Conservation (phyloP, 2,888 invertebrate genomes). For the Poecilus cupreus region DNA sequence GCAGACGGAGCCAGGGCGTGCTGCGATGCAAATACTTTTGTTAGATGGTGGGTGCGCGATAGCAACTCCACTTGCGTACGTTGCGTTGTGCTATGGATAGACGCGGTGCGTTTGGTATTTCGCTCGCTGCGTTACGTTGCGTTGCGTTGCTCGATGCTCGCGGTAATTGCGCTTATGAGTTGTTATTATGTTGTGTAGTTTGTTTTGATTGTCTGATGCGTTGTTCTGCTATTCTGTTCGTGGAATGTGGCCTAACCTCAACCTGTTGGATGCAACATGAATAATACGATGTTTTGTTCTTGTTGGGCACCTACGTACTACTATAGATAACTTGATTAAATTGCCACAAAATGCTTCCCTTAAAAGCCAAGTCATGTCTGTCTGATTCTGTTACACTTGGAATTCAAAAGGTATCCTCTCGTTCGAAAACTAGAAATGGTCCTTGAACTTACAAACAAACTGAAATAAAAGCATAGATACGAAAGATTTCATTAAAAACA, state of each 20-base stretch:
- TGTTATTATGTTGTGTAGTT: conserved; percentile 46
- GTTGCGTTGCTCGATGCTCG: conserved; percentile 34
- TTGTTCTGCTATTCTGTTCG: conserved; percentile 2
- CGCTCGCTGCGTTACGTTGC: conserved; percentile 20
- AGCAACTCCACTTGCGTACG: not conserved
- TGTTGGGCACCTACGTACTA: not conserved
- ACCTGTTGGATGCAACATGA: conserved; percentile 27
- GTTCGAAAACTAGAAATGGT: too few species aligned
- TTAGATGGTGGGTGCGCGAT: conserved; percentile 37
- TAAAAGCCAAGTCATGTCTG: too few species aligned
- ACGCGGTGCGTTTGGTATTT: conserved; percentile 16
- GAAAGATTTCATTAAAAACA: too few species aligned
- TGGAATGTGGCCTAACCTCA: conserved; percentile 41
- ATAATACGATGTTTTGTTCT: conserved; percentile 19
- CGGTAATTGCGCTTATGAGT: conserved; percentile 42
- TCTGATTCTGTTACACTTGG: too few species aligned
- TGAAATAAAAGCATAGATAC: too few species aligned
- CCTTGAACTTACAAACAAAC: too few species aligned
- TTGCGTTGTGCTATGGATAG: not conserved
- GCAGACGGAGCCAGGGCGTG: conserved; percentile 20
- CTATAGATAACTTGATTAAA: conserved; percentile 33
- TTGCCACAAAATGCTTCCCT: not conserved
- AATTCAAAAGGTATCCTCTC: too few species aligned
- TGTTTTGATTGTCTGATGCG: conserved; percentile 43
- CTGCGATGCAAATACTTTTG: conserved; percentile 46